Conservation (phyloP, 1,140 invertebrate genomes). For the Antheraea pernyi region DNA sequence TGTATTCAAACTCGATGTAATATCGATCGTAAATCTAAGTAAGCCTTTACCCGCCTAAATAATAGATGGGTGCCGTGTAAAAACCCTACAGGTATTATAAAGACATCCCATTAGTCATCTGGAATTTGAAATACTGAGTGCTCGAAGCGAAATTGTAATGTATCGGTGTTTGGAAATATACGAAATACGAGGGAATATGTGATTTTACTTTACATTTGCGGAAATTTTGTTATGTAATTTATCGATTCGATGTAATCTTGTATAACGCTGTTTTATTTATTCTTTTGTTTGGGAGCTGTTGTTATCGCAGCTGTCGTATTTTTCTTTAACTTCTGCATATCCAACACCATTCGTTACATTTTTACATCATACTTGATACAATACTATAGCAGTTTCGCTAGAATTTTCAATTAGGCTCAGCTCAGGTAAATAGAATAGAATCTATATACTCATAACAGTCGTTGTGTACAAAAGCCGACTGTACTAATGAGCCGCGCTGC, state of each 20-base stretch:
- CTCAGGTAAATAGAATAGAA: too few relatives aligned
- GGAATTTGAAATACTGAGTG: conserved; percentile 37
- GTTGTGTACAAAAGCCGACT: too few relatives aligned
- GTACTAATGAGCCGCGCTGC: too few relatives aligned
- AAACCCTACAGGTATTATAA: conserved; percentile 51
- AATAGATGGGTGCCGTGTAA: conserved; percentile 50
- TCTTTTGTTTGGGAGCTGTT: not conserved
- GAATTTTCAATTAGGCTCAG: too few relatives aligned
- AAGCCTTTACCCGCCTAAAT: conserved; percentile 46
- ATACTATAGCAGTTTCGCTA: too few relatives aligned
- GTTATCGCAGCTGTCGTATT: not conserved
- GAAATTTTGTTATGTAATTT: not conserved
- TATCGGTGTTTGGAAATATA: conserved; percentile 4
- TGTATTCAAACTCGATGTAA: not conserved
- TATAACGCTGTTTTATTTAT: not conserved
- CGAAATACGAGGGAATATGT: not conserved
- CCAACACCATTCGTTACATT: too few relatives aligned
- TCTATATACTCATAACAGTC: too few relatives aligned
- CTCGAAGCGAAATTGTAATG: conserved; percentile 10
- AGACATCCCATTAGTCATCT: conserved; percentile 48
- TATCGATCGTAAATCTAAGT: conserved; percentile 38
- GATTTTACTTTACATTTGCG: not conserved
- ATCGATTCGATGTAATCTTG: not conserved
- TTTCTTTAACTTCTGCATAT: not conserved
- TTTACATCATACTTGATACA: too few relatives aligned